Base-by-base conservation (phyloP, 2,888 invertebrate genomes). In the Oscheius onirici region DNA sequence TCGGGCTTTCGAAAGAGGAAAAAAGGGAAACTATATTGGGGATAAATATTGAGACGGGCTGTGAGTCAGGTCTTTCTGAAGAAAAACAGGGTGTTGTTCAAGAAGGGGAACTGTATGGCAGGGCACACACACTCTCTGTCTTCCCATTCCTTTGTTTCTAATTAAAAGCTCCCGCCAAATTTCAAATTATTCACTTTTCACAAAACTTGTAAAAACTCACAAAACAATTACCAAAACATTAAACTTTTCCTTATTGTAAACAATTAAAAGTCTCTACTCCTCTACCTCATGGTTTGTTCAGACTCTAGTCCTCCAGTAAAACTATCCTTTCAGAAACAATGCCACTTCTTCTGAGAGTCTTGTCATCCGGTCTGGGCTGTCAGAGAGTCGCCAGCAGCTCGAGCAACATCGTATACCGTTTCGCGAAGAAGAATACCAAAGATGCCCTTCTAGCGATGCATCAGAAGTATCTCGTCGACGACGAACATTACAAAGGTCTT, bases 401-500 rank as follows among this genome's bases (percentile, higher is more conserved):
- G 26, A 55, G 54, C 54, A 26, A n/a, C 28, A 26, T 55, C n/a
- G 13, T 55, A 24, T 55, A 55, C n/a, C 54, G 54, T n/a, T 55
- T 55, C 28, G 54, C 28, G 24, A 55, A 55, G 28, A 26, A 55
- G 22, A 6, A 52, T 8, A 28, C 22, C 54, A 28, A 15, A n/a
- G 52, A 52, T 15, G 5, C 52, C 5, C 54, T 55, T 11, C 28
- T 55, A 26, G n/a, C 26, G 2, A 22, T 55, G 54, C 54, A 55
- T n/a, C 20, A 55, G 54, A 24, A n/a, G 28, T 55, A 55, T 26
- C 8, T 55, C n/a, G 28, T 55, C 26, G 54, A 55, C n/a, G 54
- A 55, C 54, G 54, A 24, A 13, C 54, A 55, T 28, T 55, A 55
- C 54, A 55, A 55, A 22, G 54, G 54, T 26, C 54, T 55, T 8